Evolutionary conservation across 2,113 vertebrate species (phyloP).

Genomic region (Leucoraja erinaceus): DNA sequence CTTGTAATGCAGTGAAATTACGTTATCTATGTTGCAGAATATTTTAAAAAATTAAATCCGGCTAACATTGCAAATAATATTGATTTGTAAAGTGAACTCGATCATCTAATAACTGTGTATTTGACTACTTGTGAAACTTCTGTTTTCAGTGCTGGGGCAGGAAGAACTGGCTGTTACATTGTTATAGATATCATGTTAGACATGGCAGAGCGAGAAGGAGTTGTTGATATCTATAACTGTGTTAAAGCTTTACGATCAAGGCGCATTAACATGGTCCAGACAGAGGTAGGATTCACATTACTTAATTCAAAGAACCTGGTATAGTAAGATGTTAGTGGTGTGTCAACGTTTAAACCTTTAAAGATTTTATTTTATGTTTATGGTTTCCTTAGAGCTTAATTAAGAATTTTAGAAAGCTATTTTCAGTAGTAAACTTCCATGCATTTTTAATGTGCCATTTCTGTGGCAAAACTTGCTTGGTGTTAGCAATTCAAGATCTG

Average conservation of each 20-base stretch:
- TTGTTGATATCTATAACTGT: conserved; percentile 98
- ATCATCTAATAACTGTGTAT: not conserved
- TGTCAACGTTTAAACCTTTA: no score
- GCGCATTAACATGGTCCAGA: conserved; percentile 99
- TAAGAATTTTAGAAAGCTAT: not conserved
- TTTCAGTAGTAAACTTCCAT: no score
- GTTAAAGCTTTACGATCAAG: conserved; percentile 92
- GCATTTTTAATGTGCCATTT: not conserved
- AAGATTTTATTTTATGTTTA: not conserved
- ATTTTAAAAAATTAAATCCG: not conserved
- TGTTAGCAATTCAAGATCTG: not conserved
- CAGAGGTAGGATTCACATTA: conserved; percentile 71
- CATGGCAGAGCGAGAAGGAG: conserved; percentile 96
- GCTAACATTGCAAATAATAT: not conserved
- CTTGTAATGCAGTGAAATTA: no score
- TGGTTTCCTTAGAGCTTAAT: not conserved
- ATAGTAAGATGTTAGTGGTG: no score
- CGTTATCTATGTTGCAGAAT: not conserved
- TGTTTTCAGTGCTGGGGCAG: conserved; percentile 79
- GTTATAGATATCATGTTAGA: conserved; percentile 99
- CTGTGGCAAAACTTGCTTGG: not conserved
- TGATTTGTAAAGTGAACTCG: not conserved
- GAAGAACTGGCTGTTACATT: conserved; percentile 92
- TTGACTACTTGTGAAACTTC: not conserved
- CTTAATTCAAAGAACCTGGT: not conserved